These are phyloP conservation scores for Agrypnus murinus DNA, from an alignment of 2,888 invertebrate species.

Conservation along the genomic window DNA sequence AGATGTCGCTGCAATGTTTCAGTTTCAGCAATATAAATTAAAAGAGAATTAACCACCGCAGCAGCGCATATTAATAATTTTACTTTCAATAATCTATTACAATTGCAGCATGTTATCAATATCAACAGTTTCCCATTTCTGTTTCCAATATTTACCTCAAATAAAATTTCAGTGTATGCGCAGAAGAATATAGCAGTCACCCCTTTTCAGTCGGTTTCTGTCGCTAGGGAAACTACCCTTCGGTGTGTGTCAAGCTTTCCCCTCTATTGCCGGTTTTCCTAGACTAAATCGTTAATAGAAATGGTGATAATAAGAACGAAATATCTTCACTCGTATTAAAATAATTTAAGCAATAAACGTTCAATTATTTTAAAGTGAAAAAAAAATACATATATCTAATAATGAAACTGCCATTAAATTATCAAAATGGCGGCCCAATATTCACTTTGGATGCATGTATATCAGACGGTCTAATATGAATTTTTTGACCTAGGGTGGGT, in stretches of 20 bases:
- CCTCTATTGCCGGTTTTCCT: constrained; percentile 24
- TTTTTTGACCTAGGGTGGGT: constrained; percentile 32
- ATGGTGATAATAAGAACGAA: constrained; percentile 29
- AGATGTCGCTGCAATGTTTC: no score
- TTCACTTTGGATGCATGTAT: constrained; percentile 31
- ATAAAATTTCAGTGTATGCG: constrained; percentile 42
- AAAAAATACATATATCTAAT: constrained; percentile 21
- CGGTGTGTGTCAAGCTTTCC: neutral
- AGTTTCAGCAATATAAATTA: no score
- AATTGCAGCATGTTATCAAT: neutral
- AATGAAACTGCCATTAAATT: constrained; percentile 21
- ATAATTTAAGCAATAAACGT: constrained; percentile 18
- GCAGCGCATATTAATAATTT: no score
- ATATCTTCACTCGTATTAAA: neutral
- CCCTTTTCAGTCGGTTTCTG: constrained; percentile 46
- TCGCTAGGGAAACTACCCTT: constrained; percentile 44
- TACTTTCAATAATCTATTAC: no score
- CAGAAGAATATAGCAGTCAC: constrained; percentile 41
- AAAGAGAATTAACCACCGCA: no score
- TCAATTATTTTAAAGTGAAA: constrained; percentile 13
- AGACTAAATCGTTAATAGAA: constrained; percentile 14
- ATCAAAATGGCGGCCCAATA: constrained; percentile 43
- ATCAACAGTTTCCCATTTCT: constrained; percentile 4
- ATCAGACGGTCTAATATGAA: constrained; percentile 34
- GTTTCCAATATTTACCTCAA: constrained; percentile 37